Conservation (phyloP, 2,888 invertebrate genomes). For the Scaptomyza flava region DNA sequence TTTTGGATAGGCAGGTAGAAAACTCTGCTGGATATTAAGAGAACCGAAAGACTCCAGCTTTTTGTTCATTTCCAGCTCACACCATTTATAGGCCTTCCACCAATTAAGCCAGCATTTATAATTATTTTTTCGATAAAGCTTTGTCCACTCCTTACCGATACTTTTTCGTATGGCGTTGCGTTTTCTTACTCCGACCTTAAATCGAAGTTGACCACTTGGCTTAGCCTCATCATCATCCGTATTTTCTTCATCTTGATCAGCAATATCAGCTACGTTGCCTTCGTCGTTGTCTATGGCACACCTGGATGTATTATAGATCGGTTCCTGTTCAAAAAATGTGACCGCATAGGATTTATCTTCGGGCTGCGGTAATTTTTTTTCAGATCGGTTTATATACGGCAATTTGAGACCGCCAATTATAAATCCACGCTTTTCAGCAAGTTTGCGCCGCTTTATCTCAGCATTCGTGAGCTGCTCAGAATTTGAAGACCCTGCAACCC, state of each 20-base stretch:
- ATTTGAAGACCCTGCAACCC: slow-evolving; percentile 5
- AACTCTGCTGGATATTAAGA: slow-evolving; percentile 29
- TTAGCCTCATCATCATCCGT: slow-evolving; percentile 36
- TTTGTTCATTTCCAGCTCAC: slow-evolving; percentile 46
- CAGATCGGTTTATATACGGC: slow-evolving; percentile 41
- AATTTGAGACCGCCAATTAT: slow-evolving; percentile 45
- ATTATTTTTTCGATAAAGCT: slow-evolving; percentile 31
- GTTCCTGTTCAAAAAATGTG: slow-evolving; percentile 53
- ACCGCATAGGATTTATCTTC: slow-evolving; percentile 57
- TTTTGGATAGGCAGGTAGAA: slow-evolving; percentile 8
- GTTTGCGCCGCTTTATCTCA: slow-evolving; percentile 22
- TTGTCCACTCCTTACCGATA: slow-evolving; percentile 35
- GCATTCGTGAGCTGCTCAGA: not conserved
- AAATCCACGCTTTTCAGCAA: slow-evolving; percentile 19
- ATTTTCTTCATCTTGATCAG: slow-evolving; percentile 18
- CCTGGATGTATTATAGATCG: slow-evolving; percentile 44
- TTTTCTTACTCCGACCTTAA: not conserved
- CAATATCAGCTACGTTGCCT: not conserved
- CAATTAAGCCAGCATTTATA: slow-evolving; percentile 52
- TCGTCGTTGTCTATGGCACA: slow-evolving; percentile 19
- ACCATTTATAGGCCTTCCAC: slow-evolving; percentile 63
- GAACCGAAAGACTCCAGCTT: slow-evolving; percentile 30
- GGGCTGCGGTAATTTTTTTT: slow-evolving; percentile 36
- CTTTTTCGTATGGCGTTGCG: slow-evolving; percentile 5
- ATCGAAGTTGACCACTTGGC: rapidly evolving